Percentiles rank a stretch among this genome's conserved stretches.
These are phyloP conservation scores for Calameuta filiformis DNA, from an alignment of 2,888 invertebrate species.

Conservation along the genomic window DNA sequence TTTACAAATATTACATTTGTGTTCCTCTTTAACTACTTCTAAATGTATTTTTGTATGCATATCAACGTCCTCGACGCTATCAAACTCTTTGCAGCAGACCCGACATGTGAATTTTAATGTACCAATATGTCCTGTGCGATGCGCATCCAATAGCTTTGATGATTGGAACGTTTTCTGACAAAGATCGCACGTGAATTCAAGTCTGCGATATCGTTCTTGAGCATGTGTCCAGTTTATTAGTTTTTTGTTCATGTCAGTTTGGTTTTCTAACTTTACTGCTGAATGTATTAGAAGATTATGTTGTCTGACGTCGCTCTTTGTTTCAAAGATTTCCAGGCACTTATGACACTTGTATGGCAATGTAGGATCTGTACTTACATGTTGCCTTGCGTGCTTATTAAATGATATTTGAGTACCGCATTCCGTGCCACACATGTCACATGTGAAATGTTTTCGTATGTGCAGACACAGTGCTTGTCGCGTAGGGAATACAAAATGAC, in stretches of 20 bases:
- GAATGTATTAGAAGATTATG: constrained; percentile 35
- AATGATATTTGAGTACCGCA: constrained; percentile 36
- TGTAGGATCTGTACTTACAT: constrained; percentile 43
- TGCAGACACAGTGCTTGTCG: constrained; percentile 39
- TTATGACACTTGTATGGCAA: constrained; percentile 52
- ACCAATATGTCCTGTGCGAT: constrained; percentile 38
- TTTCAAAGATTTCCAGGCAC: constrained; percentile 46
- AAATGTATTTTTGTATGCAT: constrained; percentile 51
- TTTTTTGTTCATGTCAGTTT: neutral
- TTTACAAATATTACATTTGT: constrained; percentile 49
- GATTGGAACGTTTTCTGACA: constrained; percentile 12
- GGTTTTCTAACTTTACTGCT: constrained; percentile 26
- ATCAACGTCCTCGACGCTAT: constrained; percentile 51
- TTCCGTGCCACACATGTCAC: constrained; percentile 48
- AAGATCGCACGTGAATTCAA: constrained; percentile 22
- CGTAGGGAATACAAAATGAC: constrained; percentile 37
- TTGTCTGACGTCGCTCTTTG: constrained; percentile 42
- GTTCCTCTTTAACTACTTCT: constrained; percentile 34
- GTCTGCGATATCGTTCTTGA: constrained; percentile 2
- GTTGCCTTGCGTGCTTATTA: constrained; percentile 45
- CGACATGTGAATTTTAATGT: constrained; percentile 51
- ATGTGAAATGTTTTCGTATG: constrained; percentile 48
- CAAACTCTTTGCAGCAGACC: constrained; percentile 50
- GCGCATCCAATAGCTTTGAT: constrained; percentile 36
- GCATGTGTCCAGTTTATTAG: neutral